Base-by-base conservation (phyloP, 2,888 invertebrate species). In the Omphaloscelis lunosa region DNA sequence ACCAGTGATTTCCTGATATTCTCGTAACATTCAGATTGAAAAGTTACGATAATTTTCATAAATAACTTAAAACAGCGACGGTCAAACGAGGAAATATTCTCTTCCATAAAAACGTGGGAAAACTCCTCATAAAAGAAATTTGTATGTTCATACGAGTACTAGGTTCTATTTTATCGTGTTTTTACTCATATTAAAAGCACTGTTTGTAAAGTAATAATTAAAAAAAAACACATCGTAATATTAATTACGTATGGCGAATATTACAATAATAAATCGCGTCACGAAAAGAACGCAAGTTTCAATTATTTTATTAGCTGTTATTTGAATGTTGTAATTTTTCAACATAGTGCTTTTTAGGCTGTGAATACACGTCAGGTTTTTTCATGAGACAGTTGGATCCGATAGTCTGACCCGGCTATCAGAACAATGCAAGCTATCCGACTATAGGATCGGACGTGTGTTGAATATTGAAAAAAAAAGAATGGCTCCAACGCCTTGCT, bases 161-260 rank as follows among this genome's bases (percentile, higher is more conserved):
- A 45, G 7, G 8, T 39, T 63, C 12, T 39, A 41, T 48, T 63
- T n/a, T 20, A 63, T 58, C 11, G 29, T 23, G 27, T 51, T 29
- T 70, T 51, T 58, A 58, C 41, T 27, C 4, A 20, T 20, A 41
- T 34, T 27, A 58, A 15, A 48, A 39, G 27, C 17, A 27, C 39
- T 17, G 59, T 23, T 59, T 41, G 27, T 29, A 58, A 63, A 51
- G 8, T 63, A 58, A 71, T n/a, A 1, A 20, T 77, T 12, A 20
- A 51, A 66, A 45, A 66, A 45, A 56, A 58, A 72, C 34, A 59
- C 5, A 66, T 45, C 51, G 45, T 79, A 53, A 79, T 73, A 39
- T 39, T 59, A 79, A 61, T 62, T 68, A 68, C 39, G 15, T 41
- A n/a, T 23, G 11, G 8, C n/a, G 4, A 79, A 62, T 41, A n/a